A percentile compares a stretch with the other conserved stretches of the same genome.
phyloP scores from a whole-genome alignment of 2,797 vertebrate genomes.

The Alauda arvensis region DNA sequence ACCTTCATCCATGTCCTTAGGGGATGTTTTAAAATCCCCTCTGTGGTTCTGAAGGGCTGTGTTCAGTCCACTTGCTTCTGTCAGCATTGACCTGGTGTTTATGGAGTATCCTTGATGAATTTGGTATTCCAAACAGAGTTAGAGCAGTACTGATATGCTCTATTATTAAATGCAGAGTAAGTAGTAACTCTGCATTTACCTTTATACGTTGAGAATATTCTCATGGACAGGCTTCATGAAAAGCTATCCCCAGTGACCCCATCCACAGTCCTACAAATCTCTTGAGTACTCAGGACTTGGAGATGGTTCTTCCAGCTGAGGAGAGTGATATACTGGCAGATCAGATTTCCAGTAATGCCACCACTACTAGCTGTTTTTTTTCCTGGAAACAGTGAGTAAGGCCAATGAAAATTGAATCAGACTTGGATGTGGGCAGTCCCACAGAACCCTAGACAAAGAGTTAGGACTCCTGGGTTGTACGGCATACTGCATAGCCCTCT shows the following conservation, averaged over 20 bases:
- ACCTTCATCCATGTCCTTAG: not conserved
- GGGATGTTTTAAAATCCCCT: not conserved
- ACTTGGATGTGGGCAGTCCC: not conserved
- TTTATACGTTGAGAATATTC: not conserved
- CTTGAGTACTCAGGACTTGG: not conserved
- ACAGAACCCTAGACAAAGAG: not conserved
- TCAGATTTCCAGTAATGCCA: not conserved
- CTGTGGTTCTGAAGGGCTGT: not conserved
- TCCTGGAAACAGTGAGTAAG: not conserved
- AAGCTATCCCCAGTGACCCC: not conserved
- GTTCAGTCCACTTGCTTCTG: not conserved
- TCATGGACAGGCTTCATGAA: not conserved
- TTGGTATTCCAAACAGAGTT: not conserved
- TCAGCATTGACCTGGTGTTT: not conserved
- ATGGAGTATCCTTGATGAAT: not conserved
- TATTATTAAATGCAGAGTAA: no score
- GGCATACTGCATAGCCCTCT: not conserved
- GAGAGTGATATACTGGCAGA: not conserved
- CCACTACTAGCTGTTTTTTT: no score
- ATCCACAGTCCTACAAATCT: not conserved
- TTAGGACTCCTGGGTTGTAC: not conserved
- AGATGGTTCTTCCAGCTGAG: not conserved
- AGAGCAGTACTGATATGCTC: not conserved
- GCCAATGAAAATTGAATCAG: not conserved
- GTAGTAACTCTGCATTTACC: not conserved